phyloP scores from a whole-genome alignment of 2,797 vertebrate species.

The Sebastes itinus region DNA sequence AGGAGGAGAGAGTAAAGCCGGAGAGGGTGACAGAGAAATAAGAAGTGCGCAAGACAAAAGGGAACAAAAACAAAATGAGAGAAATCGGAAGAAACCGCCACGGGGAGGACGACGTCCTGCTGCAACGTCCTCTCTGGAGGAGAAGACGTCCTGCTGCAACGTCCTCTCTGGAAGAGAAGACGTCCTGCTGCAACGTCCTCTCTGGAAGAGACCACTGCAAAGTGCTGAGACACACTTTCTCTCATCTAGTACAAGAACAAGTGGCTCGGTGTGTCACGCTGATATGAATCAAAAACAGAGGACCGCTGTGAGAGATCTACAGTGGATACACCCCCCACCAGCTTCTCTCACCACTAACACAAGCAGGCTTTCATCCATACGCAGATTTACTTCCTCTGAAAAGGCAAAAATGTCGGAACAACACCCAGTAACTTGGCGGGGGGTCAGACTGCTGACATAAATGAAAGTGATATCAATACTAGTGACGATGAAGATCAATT shows the following conservation, averaged over 20 bases:
- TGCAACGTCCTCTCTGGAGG: constrained; percentile 39
- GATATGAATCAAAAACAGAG: constrained; percentile 51
- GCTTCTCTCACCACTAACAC: constrained; percentile 36
- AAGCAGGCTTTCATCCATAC: constrained; percentile 66
- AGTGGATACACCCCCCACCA: constrained; percentile 19
- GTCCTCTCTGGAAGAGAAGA: constrained; percentile 35
- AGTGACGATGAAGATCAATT: background rate
- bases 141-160: constrained; percentile 15
- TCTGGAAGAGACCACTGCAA: constrained; percentile 39
- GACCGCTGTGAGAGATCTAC: constrained; percentile 36
- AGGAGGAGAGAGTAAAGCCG: background rate
- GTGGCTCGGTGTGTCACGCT: constrained; percentile 57
- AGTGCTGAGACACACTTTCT: constrained; percentile 59
- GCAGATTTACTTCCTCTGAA: constrained; percentile 68
- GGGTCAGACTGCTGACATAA: background rate
- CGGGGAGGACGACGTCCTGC: constrained; percentile 23
- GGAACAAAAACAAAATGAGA: constrained; percentile 10
- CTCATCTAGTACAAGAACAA: constrained; percentile 53
- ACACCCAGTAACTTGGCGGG: constrained; percentile 2
- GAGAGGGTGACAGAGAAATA: constrained; percentile 35
- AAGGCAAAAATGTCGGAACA: constrained; percentile 48
- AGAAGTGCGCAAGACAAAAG: background rate
- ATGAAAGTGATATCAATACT: background rate
- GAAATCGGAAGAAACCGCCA: constrained; percentile 29
- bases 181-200: constrained; percentile 25